These are phyloP conservation scores for Erythrocercus mccallii DNA, from an alignment of 2,113 vertebrate genomes.

Conservation along the genomic window DNA sequence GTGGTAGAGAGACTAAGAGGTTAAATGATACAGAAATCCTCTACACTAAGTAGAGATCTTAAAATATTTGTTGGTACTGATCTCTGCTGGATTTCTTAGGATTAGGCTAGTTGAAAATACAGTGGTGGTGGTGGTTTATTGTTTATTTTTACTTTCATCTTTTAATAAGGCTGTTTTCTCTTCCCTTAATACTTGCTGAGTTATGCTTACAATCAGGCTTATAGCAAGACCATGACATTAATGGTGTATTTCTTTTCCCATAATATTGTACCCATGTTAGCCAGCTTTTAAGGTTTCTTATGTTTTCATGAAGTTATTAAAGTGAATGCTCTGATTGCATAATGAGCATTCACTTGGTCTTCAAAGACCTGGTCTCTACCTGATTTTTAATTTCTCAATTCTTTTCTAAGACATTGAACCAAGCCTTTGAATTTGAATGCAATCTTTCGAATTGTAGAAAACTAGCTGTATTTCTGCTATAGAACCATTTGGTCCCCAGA, in stretches of 20 bases:
- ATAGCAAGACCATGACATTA: constrained; percentile 43
- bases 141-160: neutral
- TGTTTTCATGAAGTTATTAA: constrained; percentile 75
- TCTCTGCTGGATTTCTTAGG: neutral
- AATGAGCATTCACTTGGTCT: constrained; percentile 57
- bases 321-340: constrained; percentile 66
- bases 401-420: constrained; percentile 31
- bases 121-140: neutral
- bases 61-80: neutral
- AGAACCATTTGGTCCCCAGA: neutral
- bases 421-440: constrained; percentile 17
- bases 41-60: neutral
- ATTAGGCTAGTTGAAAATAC: neutral
- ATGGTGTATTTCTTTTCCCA: constrained; percentile 12
- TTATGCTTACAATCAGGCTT: constrained; percentile 36
- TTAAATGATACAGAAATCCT: neutral
- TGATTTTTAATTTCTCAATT: constrained; percentile 38
- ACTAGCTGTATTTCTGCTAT: neutral
- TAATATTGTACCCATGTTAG: constrained; percentile 42
- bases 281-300: constrained; percentile 68
- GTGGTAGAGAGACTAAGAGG: neutral
- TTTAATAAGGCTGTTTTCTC: constrained; percentile 17
- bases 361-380: constrained; percentile 52
- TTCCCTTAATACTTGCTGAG: neutral
- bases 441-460: constrained; percentile 29